Base-by-base conservation (phyloP, 2,113 vertebrate species). In the Phrynosoma platyrhinos region DNA sequence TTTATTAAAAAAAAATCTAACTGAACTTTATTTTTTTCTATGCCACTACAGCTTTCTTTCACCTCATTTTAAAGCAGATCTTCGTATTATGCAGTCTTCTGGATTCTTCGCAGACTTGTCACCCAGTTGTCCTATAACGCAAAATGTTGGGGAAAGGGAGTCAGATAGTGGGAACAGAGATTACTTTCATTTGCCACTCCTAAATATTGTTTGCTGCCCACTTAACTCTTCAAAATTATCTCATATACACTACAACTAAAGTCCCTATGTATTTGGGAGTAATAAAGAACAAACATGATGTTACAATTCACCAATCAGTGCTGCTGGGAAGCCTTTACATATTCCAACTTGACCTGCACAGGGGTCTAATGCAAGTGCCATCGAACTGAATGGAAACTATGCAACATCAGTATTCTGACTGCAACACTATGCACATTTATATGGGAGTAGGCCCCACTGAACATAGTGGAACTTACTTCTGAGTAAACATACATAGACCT, bases 61-160 rank as follows among this genome's bases (percentile, higher is more conserved):
- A 99, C 98, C 99, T 99, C 98, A 98, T 99, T 98, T 98, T 98
- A 99, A 98, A 98, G 98, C 95, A 95, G 96, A 97, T 98, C 97
- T 98, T 99, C 98, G 96, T 95, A 96, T 95, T 96, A 96, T 94
- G 96, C 92, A 90, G 96, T 98, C 97, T 98, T 98, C 97, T 90
- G 18, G 93, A 90, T 91, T 98, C 97, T 97, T 98, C 97, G 89
- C 98, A 96, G 97, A 95, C 88, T 97, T 97, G 96, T 97, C 97
- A 78, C 42, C 94, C 90, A 92, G 96, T 90, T 94, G 95, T 95
- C 96, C 97, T 97, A 96, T 71, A 96, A 97, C 81, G 97, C 93
- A 97, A 97, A 97, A 97, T 94, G 94, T 96, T 96, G 94, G 96
- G 94, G 96, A 96, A 97, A 92, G 91, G 91, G 94, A 93, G 96